Percentiles rank a stretch among this genome's conserved stretches.
These are phyloP conservation scores for Eolophus roseicapilla DNA, from an alignment of 2,113 vertebrate species.

Conservation along the genomic window DNA sequence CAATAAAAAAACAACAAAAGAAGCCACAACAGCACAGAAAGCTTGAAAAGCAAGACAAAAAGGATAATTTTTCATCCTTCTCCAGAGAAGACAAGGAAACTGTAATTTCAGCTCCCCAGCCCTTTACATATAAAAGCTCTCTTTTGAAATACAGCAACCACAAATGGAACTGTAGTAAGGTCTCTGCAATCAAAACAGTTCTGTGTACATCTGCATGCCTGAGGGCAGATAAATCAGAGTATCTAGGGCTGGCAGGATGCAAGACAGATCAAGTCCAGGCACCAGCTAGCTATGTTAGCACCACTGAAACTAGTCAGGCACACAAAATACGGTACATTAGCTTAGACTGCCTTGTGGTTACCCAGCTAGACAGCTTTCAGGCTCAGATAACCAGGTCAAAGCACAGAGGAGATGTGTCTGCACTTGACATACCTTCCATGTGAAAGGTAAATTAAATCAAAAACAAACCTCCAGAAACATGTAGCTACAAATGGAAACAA, in stretches of 20 bases:
- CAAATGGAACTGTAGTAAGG: slow-evolving; percentile 62
- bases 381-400: slow-evolving; percentile 30
- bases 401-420: slow-evolving; percentile 9
- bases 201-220: slow-evolving; percentile 25
- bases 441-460: slow-evolving; percentile 45
- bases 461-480: slow-evolving; percentile 28
- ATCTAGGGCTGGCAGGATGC: slow-evolving; percentile 10
- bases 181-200: slow-evolving; percentile 44
- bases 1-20: background rate
- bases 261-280: slow-evolving; percentile 42
- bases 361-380: background rate
- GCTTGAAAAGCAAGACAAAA: background rate
- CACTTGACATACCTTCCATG: slow-evolving; percentile 5
- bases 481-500: slow-evolving; percentile 27
- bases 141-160: slow-evolving; percentile 56
- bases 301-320: background rate
- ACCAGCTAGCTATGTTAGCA: background rate
- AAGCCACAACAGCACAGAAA: background rate
- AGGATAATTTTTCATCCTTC: background rate
- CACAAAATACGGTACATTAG: background rate
- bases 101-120: slow-evolving; percentile 11
- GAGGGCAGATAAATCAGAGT: slow-evolving; percentile 19
- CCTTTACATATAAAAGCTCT: slow-evolving; percentile 21
- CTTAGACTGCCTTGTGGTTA: slow-evolving; percentile 4
- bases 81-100: slow-evolving; percentile 22